Evolutionary conservation across 2,797 vertebrate species (phyloP), one percentile per base, ranked within the genome.

Genomic region (Callimico goeldii): DNA sequence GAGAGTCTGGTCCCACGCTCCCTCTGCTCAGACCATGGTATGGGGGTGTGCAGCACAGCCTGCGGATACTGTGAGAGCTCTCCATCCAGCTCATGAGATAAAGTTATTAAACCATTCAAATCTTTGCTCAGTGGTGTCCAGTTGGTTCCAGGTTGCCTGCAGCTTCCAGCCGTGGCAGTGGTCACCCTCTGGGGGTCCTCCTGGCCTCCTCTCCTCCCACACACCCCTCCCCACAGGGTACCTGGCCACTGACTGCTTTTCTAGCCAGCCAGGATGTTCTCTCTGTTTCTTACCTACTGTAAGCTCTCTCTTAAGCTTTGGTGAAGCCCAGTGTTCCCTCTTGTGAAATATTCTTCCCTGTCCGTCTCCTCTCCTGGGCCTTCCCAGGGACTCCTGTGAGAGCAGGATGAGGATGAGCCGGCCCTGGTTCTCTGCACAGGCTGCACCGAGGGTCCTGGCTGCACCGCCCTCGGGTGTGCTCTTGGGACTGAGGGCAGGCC

Each of bases 21-120:
- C 41, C 20, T 41, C 33, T 1, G 46, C 1, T 17, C 72, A 0
- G 1, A 2, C 20, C 11, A 13, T 2, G 17, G 36, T 24, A 9
- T 17, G 14, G 2, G 13, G 73, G 19, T 2, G 7, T 20, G 4
- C 4, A 2, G 77, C 4, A 3, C 20, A 2, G 76, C 20, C 43
- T 19, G 26, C 9, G 2, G 1, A 3, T 7, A 58, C 2, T 50
- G 14, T 41, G 19, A 22, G 1, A 10, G 22, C 81, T 1, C 5
- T 12, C 79, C 0, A 0, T 9, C 0, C 0, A 64, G 81, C 76
- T 12, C 4, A 1, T 39, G 73, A 55, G 88, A 22, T 22, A 22
- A 22, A 1, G 1, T 19, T 2, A 86, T 94, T 95, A 93, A 86
- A 96, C 14, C 13, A 0, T 80, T 28, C 0, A 5, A 10, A 39